Percentiles rank a stretch among this genome's conserved stretches.
phyloP scores from a whole-genome alignment of 2,797 vertebrate species.

The Rhinophrynus dorsalis region DNA sequence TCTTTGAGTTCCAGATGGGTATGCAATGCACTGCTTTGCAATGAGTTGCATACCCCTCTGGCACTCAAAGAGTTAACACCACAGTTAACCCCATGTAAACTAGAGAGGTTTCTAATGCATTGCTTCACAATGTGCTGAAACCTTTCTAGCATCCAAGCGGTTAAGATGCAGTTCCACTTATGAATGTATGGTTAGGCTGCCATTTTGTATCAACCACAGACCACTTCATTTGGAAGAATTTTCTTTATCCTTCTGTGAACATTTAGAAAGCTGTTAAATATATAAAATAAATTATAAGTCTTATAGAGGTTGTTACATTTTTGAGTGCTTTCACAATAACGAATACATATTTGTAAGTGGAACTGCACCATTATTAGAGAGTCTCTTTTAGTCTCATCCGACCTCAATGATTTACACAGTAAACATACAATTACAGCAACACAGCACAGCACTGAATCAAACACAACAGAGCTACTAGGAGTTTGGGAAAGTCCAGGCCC shows the following conservation, averaged over 20 bases:
- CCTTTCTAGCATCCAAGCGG: too few species aligned
- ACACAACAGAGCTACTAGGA: slow-evolving; percentile 68
- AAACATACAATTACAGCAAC: slow-evolving; percentile 65
- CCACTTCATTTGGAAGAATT: too few species aligned
- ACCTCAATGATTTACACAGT: slow-evolving; percentile 11
- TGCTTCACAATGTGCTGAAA: too few species aligned
- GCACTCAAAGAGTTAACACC: too few species aligned
- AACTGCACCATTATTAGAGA: neutral
- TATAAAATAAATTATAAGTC: slow-evolving; percentile 14
- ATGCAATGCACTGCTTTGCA: too few species aligned
- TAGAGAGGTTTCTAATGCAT: too few species aligned
- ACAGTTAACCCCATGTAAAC: too few species aligned
- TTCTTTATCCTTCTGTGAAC: neutral
- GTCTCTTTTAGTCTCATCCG: neutral
- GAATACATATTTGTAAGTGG: neutral
- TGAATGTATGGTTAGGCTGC: too few species aligned
- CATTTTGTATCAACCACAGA: too few species aligned
- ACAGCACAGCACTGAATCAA: slow-evolving; percentile 65
- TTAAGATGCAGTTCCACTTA: neutral
- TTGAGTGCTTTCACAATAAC: slow-evolving; percentile 33
- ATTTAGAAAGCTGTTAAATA: slow-evolving; percentile 9
- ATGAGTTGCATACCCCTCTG: too few species aligned
- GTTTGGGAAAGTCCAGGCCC: neutral
- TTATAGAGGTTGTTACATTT: neutral
- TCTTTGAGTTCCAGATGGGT: too few species aligned